These are phyloP conservation scores for Podarcis muralis DNA, from an alignment of 2,113 vertebrate species.

Conservation along the genomic window DNA sequence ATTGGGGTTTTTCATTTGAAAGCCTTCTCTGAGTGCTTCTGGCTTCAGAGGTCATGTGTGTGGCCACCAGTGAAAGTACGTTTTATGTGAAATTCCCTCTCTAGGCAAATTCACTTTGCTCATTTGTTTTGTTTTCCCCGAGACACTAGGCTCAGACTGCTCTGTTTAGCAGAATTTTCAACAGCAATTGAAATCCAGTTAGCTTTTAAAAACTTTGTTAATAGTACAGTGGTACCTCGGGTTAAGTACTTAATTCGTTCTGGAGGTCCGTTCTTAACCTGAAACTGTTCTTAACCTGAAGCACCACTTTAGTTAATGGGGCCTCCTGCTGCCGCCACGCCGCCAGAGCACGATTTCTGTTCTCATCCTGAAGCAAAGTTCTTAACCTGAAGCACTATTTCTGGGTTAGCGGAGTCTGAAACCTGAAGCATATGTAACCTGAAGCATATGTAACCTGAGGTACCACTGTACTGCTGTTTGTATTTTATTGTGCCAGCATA, in stretches of 20 bases:
- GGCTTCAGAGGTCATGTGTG: not conserved
- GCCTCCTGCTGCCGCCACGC: no score
- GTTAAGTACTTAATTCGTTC: no score
- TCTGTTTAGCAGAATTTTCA: not conserved
- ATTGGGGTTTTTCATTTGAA: not conserved
- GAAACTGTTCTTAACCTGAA: no score
- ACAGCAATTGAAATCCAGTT: not conserved
- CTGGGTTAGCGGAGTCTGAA: no score
- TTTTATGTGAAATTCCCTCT: not conserved
- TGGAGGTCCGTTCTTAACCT: no score
- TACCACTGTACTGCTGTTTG: not conserved
- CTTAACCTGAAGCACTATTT: no score
- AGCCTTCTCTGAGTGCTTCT: not conserved
- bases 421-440: no score
- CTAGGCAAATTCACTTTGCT: not conserved
- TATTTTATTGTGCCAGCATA: not conserved
- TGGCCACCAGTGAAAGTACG: not conserved
- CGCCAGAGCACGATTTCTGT: no score
- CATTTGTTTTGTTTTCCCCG: not conserved
- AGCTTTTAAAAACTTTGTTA: not conserved
- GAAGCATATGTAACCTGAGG: no score
- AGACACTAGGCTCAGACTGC: not conserved
- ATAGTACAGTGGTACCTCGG: not conserved
- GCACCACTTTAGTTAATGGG: no score
- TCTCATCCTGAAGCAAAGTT: no score